phyloP scores from a whole-genome alignment of 2,888 invertebrate genomes.

The Acanthopleura granulata region DNA sequence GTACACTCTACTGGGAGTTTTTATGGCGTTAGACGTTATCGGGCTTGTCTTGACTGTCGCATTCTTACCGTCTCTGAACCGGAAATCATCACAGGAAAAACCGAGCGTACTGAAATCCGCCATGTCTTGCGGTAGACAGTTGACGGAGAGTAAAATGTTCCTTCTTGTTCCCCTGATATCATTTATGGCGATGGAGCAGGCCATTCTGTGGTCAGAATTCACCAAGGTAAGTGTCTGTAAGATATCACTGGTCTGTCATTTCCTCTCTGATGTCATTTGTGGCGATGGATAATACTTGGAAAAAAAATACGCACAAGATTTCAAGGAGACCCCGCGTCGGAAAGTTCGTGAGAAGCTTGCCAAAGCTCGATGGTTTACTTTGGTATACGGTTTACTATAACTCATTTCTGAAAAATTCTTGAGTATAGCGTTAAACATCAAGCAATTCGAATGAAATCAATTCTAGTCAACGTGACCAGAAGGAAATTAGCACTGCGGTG shows the following conservation, averaged over 20 bases:
- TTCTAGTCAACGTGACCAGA: no score
- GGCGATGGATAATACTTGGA: no score
- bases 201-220: conserved; percentile 58
- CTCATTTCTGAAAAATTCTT: no score
- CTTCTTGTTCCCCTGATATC: conserved; percentile 60
- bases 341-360: no score
- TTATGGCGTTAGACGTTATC: conserved; percentile 48
- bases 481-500: no score
- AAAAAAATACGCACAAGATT: no score
- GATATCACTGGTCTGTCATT: not conserved
- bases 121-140: conserved; percentile 40
- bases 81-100: conserved; percentile 29
- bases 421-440: no score
- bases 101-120: conserved; percentile 33
- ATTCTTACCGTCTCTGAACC: conserved; percentile 45
- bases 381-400: no score
- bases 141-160: conserved; percentile 44
- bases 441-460: no score
- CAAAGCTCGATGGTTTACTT: no score
- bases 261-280: no score
- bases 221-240: conserved; percentile 55
- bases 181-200: conserved; percentile 61
- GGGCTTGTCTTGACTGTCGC: conserved; percentile 47
- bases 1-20: conserved; percentile 54
- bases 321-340: no score